Base-by-base conservation (phyloP, 2,113 vertebrate species). In the Pogonocichla stellata region DNA sequence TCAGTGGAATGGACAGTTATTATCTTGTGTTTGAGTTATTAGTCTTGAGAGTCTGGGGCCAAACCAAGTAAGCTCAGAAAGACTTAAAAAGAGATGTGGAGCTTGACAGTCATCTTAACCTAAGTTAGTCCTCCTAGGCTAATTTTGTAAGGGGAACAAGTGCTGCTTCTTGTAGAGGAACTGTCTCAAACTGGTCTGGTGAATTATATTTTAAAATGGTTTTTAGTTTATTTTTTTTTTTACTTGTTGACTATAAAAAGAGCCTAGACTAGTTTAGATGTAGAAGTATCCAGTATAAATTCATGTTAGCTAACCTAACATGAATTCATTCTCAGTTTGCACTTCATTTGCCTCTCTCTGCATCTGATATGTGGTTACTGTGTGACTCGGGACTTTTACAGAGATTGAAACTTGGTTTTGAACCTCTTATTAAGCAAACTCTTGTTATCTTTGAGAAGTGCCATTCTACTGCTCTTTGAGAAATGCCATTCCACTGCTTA, bases 11-110 rank as follows among this genome's bases (percentile, higher is more conserved):
- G 50, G 14, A 14, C 16, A 26, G 12, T 58, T 79, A 25, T 4
- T 47, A 40, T 33, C 19, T 45, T 84, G 19, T 47, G 10, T 70
- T 85, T 82, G 56, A 67, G 42, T 82, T 57, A 57, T 18, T 80
- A 18, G 8, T 58, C 23, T 75, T 67, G 50, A 72, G 62, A 56
- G 14, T 64, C 33, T 67, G 23, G 6, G 10, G 13, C 48, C 19
- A 56, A 38, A n/a, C 3, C 10, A 13, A 8, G 16, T 80, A 61
- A 61, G 23, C 36, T 72, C 40, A 50, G 22, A 69, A 73, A 70
- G 82, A 61, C 45, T 71, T 65, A 61, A 15, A 43, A 80, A 90
- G 14, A 61, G 26, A 45, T 0, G 0, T 0, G 0, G 15, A 79
- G 14, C 22, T 42, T 73, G 57, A 65, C 15, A 69, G 42, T 40